phyloP scores from a whole-genome alignment of 2,888 invertebrate species.

The Flexamia atlantica region DNA sequence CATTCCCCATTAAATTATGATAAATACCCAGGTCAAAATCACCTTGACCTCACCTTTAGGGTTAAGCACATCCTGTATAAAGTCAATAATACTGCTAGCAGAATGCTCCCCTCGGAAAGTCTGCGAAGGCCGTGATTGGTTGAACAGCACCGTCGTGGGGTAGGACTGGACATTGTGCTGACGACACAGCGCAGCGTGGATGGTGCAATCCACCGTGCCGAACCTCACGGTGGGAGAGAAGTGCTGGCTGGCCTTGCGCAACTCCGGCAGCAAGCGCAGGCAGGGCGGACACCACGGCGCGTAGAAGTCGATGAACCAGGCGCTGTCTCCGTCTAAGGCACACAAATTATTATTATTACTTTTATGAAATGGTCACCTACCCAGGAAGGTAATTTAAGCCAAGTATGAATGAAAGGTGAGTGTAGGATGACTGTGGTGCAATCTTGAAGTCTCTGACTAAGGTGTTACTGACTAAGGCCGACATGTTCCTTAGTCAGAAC shows the following conservation, averaged over 20 bases:
- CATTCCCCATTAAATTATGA: too few species aligned
- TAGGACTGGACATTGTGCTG: constrained; percentile 81
- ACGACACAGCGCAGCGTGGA: constrained; percentile 79
- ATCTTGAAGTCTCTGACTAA: too few species aligned
- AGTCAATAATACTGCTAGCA: constrained; percentile 80
- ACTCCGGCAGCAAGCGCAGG: constrained; percentile 82
- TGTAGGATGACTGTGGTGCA: too few species aligned
- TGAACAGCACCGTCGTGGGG: constrained; percentile 84
- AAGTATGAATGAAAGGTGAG: too few species aligned
- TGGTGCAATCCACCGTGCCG: constrained; percentile 84
- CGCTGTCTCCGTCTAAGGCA: constrained; percentile 71
- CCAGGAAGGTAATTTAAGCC: too few species aligned
- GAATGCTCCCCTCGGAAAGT: constrained; percentile 80
- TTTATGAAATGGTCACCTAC: too few species aligned
- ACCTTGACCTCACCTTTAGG: constrained; percentile 75
- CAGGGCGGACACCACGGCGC: constrained; percentile 90
- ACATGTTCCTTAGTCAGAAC: too few species aligned
- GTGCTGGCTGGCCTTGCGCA: constrained; percentile 80
- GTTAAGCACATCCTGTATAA: constrained; percentile 79
- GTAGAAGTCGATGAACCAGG: constrained; percentile 87
- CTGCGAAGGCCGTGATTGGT: constrained; percentile 76
- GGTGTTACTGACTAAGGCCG: too few species aligned
- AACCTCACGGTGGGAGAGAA: constrained; percentile 77
- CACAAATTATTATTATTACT: too few species aligned
- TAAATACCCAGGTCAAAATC: too few species aligned